Base-by-base conservation (phyloP, 2,797 vertebrate species). In the Cyprinodon diabolis region DNA sequence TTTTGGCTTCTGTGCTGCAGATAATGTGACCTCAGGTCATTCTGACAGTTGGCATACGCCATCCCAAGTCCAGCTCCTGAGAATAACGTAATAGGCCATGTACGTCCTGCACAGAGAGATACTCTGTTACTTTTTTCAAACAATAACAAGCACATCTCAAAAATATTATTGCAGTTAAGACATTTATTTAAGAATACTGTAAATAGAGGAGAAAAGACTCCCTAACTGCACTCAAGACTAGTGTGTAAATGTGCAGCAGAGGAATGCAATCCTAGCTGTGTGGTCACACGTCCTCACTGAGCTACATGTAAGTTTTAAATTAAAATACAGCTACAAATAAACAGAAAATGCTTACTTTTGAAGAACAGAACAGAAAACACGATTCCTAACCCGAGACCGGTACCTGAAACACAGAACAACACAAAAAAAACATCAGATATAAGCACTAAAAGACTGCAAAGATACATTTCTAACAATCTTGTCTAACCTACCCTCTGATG, bases 31-130 rank as follows among this genome's bases (percentile, higher is more conserved):
- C 95, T 96, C 86, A 99, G 94, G 91, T 99, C 97, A 35, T 96
- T 97, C 82, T 99, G 98, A 93, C 98, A 99, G 93, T 99, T 99
- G 86, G 97, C 96, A 70, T 97, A 98, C 6, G 97, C 97, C 98
- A 99, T 99, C 80, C 98, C 98, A 40, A 99, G 87, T 37, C 98
- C 98, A 43, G 93, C 91, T 80, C 97, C 98, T 0, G 96, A 94
- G 68, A 96, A 95, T 51, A 99, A 96, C 0, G 94, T 92, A 12
- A 99, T 92, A 0, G 98, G 98, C 95, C 97, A 97, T 21, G 95
- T 96, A 93, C 92, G 97, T 87, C 97, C 97, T 99, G 81, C 43
- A 82, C 72, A 85, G 77, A 79, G 51, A 75, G 71, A 56, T 52
- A 54, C 15, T 71, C 40, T 5, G 55, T 23, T 56, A n/a, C n/a